A percentile compares a stretch with the other conserved stretches of the same genome.
These are phyloP conservation scores for Regulus satrapa DNA, from an alignment of 2,113 vertebrate species.

Conservation along the genomic window DNA sequence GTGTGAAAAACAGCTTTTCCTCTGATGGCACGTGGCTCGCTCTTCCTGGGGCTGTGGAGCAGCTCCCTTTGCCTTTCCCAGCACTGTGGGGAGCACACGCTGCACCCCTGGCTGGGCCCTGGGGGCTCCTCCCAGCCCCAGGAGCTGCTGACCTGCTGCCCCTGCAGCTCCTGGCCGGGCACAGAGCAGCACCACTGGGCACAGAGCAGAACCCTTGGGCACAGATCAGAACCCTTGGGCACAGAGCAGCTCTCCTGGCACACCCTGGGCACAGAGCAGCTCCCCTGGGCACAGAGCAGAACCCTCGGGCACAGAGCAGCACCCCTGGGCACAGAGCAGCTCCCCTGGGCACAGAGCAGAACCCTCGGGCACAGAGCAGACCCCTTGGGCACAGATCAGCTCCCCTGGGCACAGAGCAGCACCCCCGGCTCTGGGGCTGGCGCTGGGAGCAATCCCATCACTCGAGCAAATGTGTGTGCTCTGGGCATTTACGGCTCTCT, in stretches of 20 bases:
- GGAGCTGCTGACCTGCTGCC: fast-evolving
- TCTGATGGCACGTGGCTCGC: background rate
- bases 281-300: too few species aligned
- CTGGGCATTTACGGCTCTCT: background rate
- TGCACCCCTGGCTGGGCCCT: fast-evolving
- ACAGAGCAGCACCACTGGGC: background rate
- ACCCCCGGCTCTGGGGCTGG: fast-evolving
- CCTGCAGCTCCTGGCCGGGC: background rate
- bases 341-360: background rate
- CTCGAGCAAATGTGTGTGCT: fast-evolving
- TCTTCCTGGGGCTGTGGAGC: background rate
- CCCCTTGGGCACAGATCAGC: fast-evolving
- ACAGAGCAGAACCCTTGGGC: too few species aligned
- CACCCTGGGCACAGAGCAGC: background rate
- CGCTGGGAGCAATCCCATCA: fast-evolving
- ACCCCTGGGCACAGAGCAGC: background rate
- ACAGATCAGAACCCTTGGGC: background rate
- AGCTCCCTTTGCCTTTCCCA: background rate
- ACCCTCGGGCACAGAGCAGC: background rate
- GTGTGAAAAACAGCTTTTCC: constrained; percentile 61
- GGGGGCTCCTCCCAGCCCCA: fast-evolving
- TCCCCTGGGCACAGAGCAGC: background rate
- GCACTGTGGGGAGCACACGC: fast-evolving
- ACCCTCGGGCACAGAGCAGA: background rate
- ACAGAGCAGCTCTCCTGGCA: background rate